Conservation (phyloP, 2,797 vertebrate genomes). For the Anisognathus igniventris region DNA sequence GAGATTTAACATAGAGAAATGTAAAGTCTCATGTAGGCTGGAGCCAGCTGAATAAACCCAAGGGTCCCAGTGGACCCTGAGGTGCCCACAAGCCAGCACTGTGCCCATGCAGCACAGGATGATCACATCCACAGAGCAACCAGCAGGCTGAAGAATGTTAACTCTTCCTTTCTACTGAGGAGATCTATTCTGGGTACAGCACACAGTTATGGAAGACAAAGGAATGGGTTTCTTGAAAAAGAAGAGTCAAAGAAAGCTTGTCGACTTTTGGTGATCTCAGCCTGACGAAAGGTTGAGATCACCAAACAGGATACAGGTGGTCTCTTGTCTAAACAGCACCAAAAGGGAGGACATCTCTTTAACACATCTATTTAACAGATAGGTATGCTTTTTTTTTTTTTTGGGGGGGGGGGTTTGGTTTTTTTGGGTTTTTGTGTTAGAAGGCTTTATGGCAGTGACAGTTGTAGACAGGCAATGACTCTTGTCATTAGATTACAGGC, state of each 20-base stretch:
- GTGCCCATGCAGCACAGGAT: not conserved
- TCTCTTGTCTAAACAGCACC: not conserved
- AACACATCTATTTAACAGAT: not conserved
- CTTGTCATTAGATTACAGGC: not conserved
- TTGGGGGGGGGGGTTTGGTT: no score
- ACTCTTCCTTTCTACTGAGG: not conserved
- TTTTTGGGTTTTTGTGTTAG: not conserved
- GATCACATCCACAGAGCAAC: not conserved
- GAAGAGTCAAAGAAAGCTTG: not conserved
- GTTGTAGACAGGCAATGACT: rapidly evolving
- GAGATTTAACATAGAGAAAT: not conserved
- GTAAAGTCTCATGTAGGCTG: not conserved
- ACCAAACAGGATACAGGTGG: not conserved
- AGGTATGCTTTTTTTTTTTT: not conserved
- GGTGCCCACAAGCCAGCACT: rapidly evolving
- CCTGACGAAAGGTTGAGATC: rapidly evolving
- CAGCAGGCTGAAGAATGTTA: not conserved
- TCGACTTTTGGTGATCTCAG: not conserved
- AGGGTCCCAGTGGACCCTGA: rapidly evolving
- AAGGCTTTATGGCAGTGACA: not conserved
- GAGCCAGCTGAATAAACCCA: not conserved
- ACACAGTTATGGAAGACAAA: not conserved
- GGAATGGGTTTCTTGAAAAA: not conserved
- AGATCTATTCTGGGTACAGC: not conserved
- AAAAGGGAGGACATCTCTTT: not conserved